Evolutionary conservation across 2,797 vertebrate species (phyloP), one percentile per base, ranked within the genome.

Genomic region (Macroramphosus scolopax): DNA sequence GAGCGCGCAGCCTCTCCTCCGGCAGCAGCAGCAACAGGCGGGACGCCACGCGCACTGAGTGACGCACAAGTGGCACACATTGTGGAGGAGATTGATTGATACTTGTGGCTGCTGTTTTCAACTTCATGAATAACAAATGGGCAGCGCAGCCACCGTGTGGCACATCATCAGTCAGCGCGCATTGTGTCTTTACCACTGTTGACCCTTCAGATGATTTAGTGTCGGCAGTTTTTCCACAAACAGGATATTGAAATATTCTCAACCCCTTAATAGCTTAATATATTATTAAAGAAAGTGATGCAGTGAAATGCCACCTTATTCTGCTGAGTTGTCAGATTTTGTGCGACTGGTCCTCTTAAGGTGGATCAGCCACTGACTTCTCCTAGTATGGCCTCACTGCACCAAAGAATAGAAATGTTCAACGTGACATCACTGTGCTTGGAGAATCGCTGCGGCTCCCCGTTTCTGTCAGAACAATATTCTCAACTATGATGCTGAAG

Each of bases 21-120:
- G 26, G 40, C 55, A 28, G 33, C 50, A 29, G 34, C 63, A 45
- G 64, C 66, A 63, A 60, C 51, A 69, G 55, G 59, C 72, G 50
- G 50, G 9, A 60, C 38, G 47, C 60, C 17, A 36, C 59, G 72
- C 66, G 78, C 77, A 68, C 65, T 64, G 65, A 13, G 74, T 86
- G 84, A 86, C 75, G 81, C 84, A 76, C 71, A 11, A 71, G 17
- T 75, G 65, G 80, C 68, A 68, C 71, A 68, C 42, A 49, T 8
- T 38, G 48, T 28, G 51, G 50, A 55, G 56, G 55, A 70, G 63
- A 75, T 64, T 58, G 77, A 87, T 78, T 62, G 74, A 81, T 78
- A 39, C 28, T 59, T 49, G 50, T 56, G 56, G 53, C 40, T 59
- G 45, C 44, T 44, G 63, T 63, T 75, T 77, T 29, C 68, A 82